Conservation (phyloP, 1,140 invertebrate genomes). For the Cardiocondyla obscurior region DNA sequence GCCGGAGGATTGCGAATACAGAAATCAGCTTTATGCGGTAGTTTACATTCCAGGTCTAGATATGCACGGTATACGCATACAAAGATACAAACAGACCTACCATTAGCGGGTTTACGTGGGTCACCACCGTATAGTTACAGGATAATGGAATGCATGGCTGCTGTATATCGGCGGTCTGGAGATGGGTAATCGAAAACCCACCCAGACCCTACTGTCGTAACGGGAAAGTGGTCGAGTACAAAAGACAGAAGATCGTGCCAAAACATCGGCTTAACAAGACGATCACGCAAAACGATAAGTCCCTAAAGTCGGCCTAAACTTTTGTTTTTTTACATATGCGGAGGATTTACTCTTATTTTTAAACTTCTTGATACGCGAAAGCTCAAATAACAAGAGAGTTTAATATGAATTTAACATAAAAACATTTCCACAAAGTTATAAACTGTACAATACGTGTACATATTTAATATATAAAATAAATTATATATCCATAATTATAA, state of each 20-base stretch:
- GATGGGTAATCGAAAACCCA: conserved; percentile 63
- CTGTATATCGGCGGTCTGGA: conserved; percentile 59
- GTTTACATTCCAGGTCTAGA: conserved; percentile 44
- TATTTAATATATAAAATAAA: too few relatives aligned
- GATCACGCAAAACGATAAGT: neutral
- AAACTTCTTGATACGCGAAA: neutral
- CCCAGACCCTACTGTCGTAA: neutral
- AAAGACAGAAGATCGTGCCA: conserved; percentile 34
- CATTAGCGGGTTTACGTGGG: conserved; percentile 23
- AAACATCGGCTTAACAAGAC: conserved; percentile 14
- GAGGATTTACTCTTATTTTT: neutral
- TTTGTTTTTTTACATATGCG: neutral
- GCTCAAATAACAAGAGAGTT: neutral
- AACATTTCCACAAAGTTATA: too few relatives aligned
- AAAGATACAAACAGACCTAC: conserved; percentile 52
- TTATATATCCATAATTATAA: too few relatives aligned
- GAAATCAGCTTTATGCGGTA: conserved; percentile 62
- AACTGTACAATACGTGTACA: too few relatives aligned
- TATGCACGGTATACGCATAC: conserved; percentile 28
- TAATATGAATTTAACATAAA: too few relatives aligned
- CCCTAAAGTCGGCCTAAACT: neutral
- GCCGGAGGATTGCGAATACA: conserved; percentile 11
- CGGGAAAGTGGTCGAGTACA: conserved; percentile 22
- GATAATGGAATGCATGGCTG: conserved; percentile 62
- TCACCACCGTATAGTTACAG: conserved; percentile 47